A percentile compares a stretch with the other conserved stretches of the same genome.
Conservation (phyloP, 2,113 vertebrate species). For the Alethe diademata region DNA sequence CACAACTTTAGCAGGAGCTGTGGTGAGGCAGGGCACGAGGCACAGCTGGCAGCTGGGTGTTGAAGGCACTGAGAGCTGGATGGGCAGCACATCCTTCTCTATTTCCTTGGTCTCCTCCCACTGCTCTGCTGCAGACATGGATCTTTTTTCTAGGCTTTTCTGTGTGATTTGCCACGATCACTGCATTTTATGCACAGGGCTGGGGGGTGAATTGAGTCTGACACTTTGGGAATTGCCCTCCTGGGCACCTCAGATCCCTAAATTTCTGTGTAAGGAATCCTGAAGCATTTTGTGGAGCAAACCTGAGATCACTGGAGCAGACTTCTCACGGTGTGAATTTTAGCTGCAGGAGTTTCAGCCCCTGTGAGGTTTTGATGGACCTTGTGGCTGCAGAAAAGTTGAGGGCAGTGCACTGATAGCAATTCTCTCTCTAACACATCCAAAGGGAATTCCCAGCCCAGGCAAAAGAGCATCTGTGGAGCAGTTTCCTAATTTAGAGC, state of each 20-base stretch:
- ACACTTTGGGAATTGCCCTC: not conserved
- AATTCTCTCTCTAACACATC: not conserved
- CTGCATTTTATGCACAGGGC: not conserved
- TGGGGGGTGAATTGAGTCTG: not conserved
- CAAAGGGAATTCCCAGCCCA: not conserved
- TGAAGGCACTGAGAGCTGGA: not conserved
- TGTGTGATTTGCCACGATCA: fast-evolving
- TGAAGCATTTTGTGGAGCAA: not conserved
- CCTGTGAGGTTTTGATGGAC: not conserved
- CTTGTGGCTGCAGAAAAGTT: not conserved
- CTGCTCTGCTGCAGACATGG: not conserved
- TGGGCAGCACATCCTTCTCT: not conserved
- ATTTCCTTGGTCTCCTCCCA: not conserved
- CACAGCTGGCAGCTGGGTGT: not conserved
- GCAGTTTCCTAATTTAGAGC: not conserved
- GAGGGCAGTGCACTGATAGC: not conserved
- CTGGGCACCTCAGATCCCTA: not conserved
- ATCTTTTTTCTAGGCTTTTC: fast-evolving
- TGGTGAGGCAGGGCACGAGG: not conserved
- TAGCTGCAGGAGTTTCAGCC: not conserved
- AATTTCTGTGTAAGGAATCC: not conserved
- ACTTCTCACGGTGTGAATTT: not conserved
- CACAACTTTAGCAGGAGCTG: not conserved
- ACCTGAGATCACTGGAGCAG: not conserved
- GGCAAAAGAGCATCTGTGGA: not conserved